Percentiles rank a stretch among this genome's conserved stretches.
phyloP scores from a whole-genome alignment of 2,797 vertebrate genomes.

The Tapirus indicus region DNA sequence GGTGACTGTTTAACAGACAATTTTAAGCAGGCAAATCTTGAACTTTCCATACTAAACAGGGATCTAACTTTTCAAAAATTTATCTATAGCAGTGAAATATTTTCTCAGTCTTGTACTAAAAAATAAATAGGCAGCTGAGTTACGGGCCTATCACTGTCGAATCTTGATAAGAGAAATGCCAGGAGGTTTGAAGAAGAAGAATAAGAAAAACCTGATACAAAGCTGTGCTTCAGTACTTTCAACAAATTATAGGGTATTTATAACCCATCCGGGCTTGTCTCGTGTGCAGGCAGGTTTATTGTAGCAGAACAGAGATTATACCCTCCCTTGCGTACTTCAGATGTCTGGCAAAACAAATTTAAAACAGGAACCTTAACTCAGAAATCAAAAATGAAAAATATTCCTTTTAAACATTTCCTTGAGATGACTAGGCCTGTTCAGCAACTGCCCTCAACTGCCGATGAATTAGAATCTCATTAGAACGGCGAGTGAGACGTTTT shows the following conservation, averaged over 20 bases:
- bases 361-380: constrained; percentile 52
- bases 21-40: constrained; percentile 39
- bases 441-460: not conserved
- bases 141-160: not conserved
- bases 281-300: constrained; percentile 33
- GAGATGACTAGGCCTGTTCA: not conserved
- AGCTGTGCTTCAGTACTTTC: constrained; percentile 31
- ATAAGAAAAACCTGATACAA: constrained; percentile 60
- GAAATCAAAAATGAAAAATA: constrained; percentile 46
- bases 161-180: constrained; percentile 78
- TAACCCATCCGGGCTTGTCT: constrained; percentile 36
- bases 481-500: not conserved
- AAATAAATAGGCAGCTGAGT: constrained; percentile 16
- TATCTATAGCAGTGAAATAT: not conserved
- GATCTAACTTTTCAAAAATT: constrained; percentile 53
- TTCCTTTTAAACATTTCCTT: not conserved
- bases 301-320: not conserved
- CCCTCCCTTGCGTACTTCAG: not conserved
- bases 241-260: constrained; percentile 76
- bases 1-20: not conserved
- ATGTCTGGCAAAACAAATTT: constrained; percentile 46
- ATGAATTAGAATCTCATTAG: not conserved
- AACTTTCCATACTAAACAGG: not conserved
- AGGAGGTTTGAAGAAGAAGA: constrained; percentile 77
- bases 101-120: constrained; percentile 21